phyloP scores from a whole-genome alignment of 1,140 invertebrate species.

The Drosophila mayri region DNA sequence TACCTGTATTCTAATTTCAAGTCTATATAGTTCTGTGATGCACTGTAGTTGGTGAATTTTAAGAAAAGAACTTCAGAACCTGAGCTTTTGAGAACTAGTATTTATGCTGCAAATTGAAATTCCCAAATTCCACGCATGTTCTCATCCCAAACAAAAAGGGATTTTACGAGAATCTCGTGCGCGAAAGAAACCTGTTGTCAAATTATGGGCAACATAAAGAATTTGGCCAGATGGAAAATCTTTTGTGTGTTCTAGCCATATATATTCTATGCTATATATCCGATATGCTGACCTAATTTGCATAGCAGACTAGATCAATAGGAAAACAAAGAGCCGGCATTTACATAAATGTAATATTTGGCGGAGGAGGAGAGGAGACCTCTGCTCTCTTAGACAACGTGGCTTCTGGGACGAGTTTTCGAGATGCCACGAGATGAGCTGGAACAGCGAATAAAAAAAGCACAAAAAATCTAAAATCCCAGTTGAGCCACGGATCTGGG shows the following conservation, averaged over 20 bases:
- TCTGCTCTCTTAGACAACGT: constrained; percentile 1
- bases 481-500: constrained; percentile 26
- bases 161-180: constrained; percentile 40
- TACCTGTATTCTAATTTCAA: not conserved
- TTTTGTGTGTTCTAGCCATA: constrained; percentile 8
- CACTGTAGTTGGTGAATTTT: no score
- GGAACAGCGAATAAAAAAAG: not conserved
- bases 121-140: constrained; percentile 28
- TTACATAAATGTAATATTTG: constrained; percentile 51
- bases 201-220: constrained; percentile 21
- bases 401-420: constrained; percentile 35
- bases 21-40: no score
- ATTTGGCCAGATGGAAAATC: constrained; percentile 38
- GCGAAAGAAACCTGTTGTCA: constrained; percentile 28
- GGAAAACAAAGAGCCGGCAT: constrained; percentile 33
- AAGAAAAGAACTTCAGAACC: not conserved
- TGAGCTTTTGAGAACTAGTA: not conserved
- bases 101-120: constrained; percentile 25
- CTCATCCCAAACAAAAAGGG: not conserved
- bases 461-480: not conserved
- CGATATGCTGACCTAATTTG: constrained; percentile 44
- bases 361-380: not conserved
- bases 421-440: not conserved
- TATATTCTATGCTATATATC: not conserved
- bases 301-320: constrained; percentile 48